These are phyloP conservation scores for Staurois parvus DNA, from an alignment of 2,797 vertebrate genomes.

Conservation along the genomic window DNA sequence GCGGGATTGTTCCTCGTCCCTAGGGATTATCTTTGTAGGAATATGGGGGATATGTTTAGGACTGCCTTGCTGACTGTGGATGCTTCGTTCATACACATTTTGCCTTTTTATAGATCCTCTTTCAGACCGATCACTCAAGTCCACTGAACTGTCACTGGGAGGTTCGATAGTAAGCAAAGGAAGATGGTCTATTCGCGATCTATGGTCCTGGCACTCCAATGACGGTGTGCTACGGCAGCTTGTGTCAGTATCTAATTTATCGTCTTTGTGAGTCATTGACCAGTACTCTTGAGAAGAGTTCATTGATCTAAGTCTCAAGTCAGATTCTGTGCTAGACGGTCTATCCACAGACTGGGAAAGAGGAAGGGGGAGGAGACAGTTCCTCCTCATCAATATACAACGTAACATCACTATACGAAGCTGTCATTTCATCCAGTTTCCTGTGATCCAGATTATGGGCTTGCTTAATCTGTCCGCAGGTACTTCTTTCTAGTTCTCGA, in stretches of 20 bases:
- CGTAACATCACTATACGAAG: slow-evolving; percentile 95
- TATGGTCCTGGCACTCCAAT: slow-evolving; percentile 88
- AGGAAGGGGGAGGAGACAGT: slow-evolving; percentile 88
- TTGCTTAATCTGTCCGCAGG: slow-evolving; percentile 76
- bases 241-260: slow-evolving; percentile 90
- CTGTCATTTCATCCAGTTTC: slow-evolving; percentile 93
- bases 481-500: slow-evolving; percentile 82
- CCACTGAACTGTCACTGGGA: slow-evolving; percentile 94
- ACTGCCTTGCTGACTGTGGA: slow-evolving; percentile 86
- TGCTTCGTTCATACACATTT: slow-evolving; percentile 81
- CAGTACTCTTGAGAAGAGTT: slow-evolving; percentile 90
- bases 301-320: slow-evolving; percentile 84
- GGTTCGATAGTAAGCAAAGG: slow-evolving; percentile 93
- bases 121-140: slow-evolving; percentile 93
- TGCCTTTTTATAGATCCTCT: slow-evolving; percentile 89
- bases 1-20: slow-evolving; percentile 87
- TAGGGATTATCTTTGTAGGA: slow-evolving; percentile 81
- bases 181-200: slow-evolving; percentile 87
- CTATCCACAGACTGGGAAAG: slow-evolving; percentile 84
- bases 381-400: slow-evolving; percentile 97
- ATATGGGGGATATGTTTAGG: slow-evolving; percentile 88
- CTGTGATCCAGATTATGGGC: slow-evolving; percentile 79
- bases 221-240: slow-evolving; percentile 94
- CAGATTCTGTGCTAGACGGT: slow-evolving; percentile 87
- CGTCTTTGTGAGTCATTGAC: slow-evolving; percentile 90